Evolutionary conservation across 2,888 invertebrate genomes (phyloP).

Genomic region (Drosophila borborema): DNA sequence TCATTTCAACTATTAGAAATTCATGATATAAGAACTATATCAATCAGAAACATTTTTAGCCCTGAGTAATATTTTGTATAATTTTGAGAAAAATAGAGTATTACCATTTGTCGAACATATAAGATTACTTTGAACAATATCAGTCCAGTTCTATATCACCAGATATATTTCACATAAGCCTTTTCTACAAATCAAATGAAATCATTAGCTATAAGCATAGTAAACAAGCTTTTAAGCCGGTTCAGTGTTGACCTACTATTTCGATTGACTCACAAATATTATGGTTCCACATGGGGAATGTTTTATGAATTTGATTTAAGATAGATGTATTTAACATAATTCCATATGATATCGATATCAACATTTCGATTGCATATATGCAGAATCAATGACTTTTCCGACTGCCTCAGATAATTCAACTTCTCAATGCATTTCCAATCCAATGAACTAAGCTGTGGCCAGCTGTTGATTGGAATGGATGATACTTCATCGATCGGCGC

Average conservation of each 20-base stretch:
- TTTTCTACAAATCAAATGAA: not conserved
- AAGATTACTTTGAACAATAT: no score
- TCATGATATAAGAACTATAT: no score
- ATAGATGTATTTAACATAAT: not conserved
- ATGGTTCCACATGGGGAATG: not conserved
- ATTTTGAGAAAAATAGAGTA: no score
- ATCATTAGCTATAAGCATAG: not conserved
- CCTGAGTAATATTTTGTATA: no score
- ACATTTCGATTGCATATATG: not conserved
- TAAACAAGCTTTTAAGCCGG: not conserved
- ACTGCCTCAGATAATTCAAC: not conserved
- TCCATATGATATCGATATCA: not conserved
- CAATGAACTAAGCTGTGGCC: not conserved
- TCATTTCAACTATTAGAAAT: not conserved
- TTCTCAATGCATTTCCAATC: not conserved
- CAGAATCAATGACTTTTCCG: not conserved
- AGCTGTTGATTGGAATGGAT: conserved; percentile 5
- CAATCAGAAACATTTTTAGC: no score
- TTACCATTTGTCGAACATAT: no score
- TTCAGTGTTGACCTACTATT: not conserved
- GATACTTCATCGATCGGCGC: conserved; percentile 14
- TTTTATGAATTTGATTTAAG: not conserved
- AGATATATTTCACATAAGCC: not conserved
- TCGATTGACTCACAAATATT: not conserved
- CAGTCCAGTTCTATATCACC: not conserved